Evolutionary conservation across 2,888 invertebrate genomes (phyloP).

Genomic region (Cryptocephalus primarius): DNA sequence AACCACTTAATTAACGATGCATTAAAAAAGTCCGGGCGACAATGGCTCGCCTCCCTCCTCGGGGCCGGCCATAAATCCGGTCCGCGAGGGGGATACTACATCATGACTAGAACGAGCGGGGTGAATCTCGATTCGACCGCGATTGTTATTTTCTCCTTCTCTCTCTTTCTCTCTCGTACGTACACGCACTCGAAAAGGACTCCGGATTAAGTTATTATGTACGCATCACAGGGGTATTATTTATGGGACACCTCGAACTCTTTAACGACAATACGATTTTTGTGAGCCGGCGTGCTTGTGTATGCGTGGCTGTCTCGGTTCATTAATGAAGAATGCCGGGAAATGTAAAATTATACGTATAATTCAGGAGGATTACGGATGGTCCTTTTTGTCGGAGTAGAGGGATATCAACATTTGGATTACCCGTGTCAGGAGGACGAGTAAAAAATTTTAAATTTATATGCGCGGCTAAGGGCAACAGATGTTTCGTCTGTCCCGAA

Average conservation of each 20-base stretch:
- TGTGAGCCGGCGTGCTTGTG: background rate
- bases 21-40: background rate
- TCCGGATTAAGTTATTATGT: conserved; percentile 25
- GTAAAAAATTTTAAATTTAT: too few relatives aligned
- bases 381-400: too few relatives aligned
- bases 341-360: too few relatives aligned
- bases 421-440: too few relatives aligned
- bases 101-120: conserved; percentile 21
- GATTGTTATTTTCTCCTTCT: conserved; percentile 27
- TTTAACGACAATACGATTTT: conserved; percentile 11
- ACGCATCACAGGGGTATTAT: conserved; percentile 18
- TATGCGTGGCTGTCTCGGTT: too few relatives aligned
- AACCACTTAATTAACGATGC: conserved; percentile 3
- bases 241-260: conserved; percentile 12
- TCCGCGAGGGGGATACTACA: conserved; percentile 20
- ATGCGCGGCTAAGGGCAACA: too few relatives aligned
- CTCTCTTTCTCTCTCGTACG: conserved; percentile 1
- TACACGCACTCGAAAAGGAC: conserved; percentile 12
- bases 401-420: too few relatives aligned
- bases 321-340: too few relatives aligned
- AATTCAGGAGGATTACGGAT: too few relatives aligned
- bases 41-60: conserved; percentile 1
- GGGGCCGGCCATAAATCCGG: conserved; percentile 18
- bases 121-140: conserved; percentile 16
- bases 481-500: too few relatives aligned